Conservation (phyloP, 53 echinoderm and acorn worm species). For the Holothuria leucospilota region DNA sequence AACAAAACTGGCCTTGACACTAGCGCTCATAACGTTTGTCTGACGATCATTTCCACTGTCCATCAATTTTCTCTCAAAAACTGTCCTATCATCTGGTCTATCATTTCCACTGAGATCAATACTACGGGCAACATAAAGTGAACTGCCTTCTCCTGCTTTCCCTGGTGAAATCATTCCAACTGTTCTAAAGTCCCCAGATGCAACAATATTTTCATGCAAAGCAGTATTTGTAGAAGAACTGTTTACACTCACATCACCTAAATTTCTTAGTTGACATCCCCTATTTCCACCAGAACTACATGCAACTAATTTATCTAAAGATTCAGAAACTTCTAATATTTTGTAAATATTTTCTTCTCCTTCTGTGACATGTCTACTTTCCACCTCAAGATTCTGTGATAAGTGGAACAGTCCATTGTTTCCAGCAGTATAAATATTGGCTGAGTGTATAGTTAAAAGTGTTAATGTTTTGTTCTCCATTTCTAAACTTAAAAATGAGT, state of each 20-base stretch:
- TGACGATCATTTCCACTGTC: not conserved
- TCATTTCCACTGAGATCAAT: not conserved
- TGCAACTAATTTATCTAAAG: not conserved
- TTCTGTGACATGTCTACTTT: not conserved
- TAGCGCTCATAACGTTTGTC: not conserved
- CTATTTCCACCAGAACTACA: not conserved
- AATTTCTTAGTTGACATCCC: not conserved
- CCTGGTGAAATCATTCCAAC: not conserved
- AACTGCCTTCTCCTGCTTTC: too few species aligned
- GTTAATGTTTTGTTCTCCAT: not conserved
- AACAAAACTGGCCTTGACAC: not conserved
- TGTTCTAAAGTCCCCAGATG: not conserved
- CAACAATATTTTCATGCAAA: not conserved
- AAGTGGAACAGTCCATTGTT: conserved; percentile 32
- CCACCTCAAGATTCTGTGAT: not conserved
- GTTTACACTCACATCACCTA: not conserved
- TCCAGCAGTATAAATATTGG: conserved; percentile 1
- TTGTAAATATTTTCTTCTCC: conserved; percentile 15
- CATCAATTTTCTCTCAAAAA: not conserved
- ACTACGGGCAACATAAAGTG: conserved; percentile 5
- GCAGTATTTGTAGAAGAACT: not conserved
- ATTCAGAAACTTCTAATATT: not conserved
- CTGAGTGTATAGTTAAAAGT: conserved; percentile 3
- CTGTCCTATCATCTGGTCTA: too few species aligned
- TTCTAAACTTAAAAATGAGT: not conserved